Evolutionary conservation across 2,888 invertebrate species (phyloP), one percentile per base, ranked within the genome.

Genomic region (Agriopis marginaria): DNA sequence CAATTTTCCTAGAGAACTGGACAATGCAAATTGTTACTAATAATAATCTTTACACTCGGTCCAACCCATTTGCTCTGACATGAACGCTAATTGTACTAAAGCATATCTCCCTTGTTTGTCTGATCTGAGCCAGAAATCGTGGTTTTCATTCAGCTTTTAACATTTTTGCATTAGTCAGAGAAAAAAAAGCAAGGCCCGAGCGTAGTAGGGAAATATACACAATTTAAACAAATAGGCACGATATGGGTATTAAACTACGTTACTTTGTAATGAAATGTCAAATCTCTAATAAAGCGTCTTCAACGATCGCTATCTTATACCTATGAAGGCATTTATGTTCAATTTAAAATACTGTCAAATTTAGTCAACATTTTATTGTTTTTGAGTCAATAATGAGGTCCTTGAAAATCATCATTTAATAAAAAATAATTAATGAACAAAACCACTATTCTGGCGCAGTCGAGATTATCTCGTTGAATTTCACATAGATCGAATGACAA

Each of bases 211-310:
- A 3, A 44, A 49, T 14, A 39, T 40, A 54, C 7, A 8, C 7
- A 54, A 40, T 40, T 39, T n/a, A 54, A 39, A 40, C 40, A 40
- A 54, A 54, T 40, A 54, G 54, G 54, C n/a, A 54, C 54, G 40
- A 54, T 10, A 39, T 40, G 7, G 39, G 40, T 54, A n/a, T 54
- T 5, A n/a, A 40, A 32, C 12, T 53, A 53, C 23, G 14, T 14
- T 50, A 17, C 4, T 47, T 50, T 17, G 4, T 9, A 17, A 3
- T 17, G 17, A 9, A n/a, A 47, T 47, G 7, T 47, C 49, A 40
- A 62, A 14, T 50, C 44, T 55, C 32, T 62, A 62, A 50, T 66
- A 66, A 66, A 66, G 66, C 66, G 66, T 66, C 17, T 40, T 53
- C 14, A 45, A 59, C 59, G 53, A 65, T 45, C 14, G 59, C 12